These are phyloP conservation scores for Hydrozoanthus tunicans DNA, from an alignment of 64 coral and sea anemone genomes.

Conservation along the genomic window DNA sequence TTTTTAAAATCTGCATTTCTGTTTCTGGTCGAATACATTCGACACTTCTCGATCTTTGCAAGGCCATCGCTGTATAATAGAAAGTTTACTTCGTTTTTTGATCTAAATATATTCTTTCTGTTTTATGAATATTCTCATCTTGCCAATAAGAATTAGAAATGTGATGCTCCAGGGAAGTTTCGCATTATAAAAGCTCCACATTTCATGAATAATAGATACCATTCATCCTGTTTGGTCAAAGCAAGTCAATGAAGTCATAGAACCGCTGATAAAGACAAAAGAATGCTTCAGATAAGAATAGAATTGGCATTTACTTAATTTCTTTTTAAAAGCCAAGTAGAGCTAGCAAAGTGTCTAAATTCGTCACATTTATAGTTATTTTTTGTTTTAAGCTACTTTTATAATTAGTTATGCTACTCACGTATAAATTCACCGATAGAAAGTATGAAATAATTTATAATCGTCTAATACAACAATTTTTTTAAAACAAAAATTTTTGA, in stretches of 20 bases:
- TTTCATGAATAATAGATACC: slow-evolving; percentile 6
- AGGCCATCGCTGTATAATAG: background rate
- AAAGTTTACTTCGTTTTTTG: background rate
- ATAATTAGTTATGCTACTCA: too few relatives aligned
- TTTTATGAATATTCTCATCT: background rate
- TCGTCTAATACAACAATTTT: too few relatives aligned
- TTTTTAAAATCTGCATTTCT: slow-evolving; percentile 2
- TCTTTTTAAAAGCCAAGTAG: too few relatives aligned
- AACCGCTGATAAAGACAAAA: slow-evolving; percentile 31
- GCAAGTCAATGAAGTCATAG: slow-evolving; percentile 25
- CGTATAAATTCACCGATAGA: too few relatives aligned
- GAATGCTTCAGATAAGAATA: slow-evolving; percentile 2
- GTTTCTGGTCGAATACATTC: slow-evolving; percentile 41
- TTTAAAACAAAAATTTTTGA: too few relatives aligned
- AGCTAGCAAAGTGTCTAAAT: too few relatives aligned
- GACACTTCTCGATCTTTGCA: slow-evolving; percentile 38
- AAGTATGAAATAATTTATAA: too few relatives aligned
- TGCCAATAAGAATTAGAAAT: background rate
- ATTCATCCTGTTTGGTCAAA: background rate
- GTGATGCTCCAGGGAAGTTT: background rate
- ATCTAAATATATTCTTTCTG: background rate
- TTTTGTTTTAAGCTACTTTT: too few relatives aligned
- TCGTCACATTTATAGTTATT: too few relatives aligned
- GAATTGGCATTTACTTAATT: too few relatives aligned
- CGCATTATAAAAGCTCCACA: background rate